Evolutionary conservation across 2,113 vertebrate species (phyloP), one percentile per base, ranked within the genome.

Genomic region (Bufo bufo): DNA sequence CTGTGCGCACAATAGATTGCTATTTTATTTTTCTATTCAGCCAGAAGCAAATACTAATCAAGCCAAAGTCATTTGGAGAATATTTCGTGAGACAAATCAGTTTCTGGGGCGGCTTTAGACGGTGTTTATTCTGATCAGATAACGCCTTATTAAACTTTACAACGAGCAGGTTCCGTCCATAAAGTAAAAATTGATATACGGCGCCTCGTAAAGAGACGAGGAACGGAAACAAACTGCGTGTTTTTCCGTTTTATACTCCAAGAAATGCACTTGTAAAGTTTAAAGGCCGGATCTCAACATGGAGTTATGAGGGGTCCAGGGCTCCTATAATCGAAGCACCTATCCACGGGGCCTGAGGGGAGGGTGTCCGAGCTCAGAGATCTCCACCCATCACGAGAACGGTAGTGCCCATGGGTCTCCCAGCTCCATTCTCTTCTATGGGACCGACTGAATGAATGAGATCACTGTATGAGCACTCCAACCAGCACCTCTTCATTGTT

Each of bases 1-100:
- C 86, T 88, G 86, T 88, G 86, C 45, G 56, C 79, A 87, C 86
- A 82, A 75, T 87, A 82, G 66, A 87, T 81, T 75, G 86, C 17
- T 50, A 75, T 77, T 88, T 87, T 87, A 87, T 87, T 71, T 87
- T 82, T 75, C 54, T 88, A 75, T 88, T 77, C 69, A 88, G 56
- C 66, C 69, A 83, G 79, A 83, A 82, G 69, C 66, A 83, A 82
- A 77, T 59, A 59, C 79, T 88, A 77, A 88, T 88, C 78, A 75
- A 88, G 79, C 69, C 79, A 52, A 50, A 83, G 69, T 83, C 69
- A 83, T 61, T 75, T 23, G 63, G 56, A 75, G 52, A 77, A 83
- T 74, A 61, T 50, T 82, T 63, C 63, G 43, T 45, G 75, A 87
- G 86, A 82, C 79, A 82, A 82, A 75, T 87, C 23, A 52, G 74